These are phyloP conservation scores for Manis javanica DNA, from an alignment of 2,797 vertebrate species.

Conservation along the genomic window DNA sequence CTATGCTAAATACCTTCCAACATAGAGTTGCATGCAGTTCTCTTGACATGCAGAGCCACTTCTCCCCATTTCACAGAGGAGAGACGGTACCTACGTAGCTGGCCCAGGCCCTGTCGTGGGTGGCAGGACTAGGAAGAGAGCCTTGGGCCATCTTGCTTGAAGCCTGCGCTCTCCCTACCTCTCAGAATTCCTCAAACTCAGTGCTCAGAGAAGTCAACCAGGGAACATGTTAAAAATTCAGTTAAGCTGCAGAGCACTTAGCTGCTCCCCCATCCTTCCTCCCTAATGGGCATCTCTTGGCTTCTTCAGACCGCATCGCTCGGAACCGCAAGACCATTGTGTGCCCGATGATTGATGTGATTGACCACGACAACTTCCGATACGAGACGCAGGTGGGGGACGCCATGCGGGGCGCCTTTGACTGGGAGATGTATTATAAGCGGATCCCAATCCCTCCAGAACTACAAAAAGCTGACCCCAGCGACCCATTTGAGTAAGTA, in stretches of 20 bases:
- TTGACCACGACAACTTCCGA: constrained; percentile 96
- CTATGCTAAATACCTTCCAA: neutral
- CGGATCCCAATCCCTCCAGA: constrained; percentile 95
- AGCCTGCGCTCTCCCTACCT: neutral
- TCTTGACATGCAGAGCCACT: neutral
- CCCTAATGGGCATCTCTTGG: constrained; percentile 73
- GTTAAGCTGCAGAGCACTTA: neutral
- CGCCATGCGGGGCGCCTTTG: constrained; percentile 97
- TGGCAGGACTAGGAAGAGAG: neutral
- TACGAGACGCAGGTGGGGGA: constrained; percentile 97
- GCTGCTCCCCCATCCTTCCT: neutral
- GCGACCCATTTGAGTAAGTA: constrained; percentile 96
- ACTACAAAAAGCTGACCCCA: constrained; percentile 93
- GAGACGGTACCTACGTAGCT: neutral
- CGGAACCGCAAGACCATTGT: constrained; percentile 96
- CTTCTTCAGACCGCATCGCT: constrained; percentile 93
- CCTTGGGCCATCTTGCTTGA: neutral
- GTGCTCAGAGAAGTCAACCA: neutral
- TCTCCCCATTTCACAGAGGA: neutral
- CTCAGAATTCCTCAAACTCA: neutral
- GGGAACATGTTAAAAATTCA: neutral
- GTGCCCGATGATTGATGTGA: constrained; percentile 98
- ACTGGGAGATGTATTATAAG: constrained; percentile 99
- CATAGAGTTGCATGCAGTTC: neutral
- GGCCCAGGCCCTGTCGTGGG: neutral